phyloP scores from a whole-genome alignment of 2,888 invertebrate genomes.

The Fragum whitleyi region DNA sequence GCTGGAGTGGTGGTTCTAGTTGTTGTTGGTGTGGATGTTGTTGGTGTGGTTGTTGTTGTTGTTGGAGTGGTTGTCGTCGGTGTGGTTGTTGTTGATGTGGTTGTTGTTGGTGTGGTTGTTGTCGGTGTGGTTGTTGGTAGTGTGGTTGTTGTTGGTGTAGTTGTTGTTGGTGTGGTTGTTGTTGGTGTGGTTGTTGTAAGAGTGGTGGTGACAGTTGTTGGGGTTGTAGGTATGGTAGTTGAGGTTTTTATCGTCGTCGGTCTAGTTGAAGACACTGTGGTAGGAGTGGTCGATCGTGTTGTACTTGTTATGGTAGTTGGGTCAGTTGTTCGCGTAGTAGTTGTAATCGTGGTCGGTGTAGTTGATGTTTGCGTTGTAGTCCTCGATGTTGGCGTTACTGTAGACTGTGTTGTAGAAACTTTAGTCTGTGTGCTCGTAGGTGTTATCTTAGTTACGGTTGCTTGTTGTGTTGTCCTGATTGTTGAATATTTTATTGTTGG shows the following conservation, averaged over 20 bases:
- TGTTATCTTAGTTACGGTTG: not conserved
- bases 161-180: not conserved
- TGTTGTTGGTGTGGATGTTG: not conserved
- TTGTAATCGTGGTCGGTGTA: not conserved
- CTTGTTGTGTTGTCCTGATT: not conserved
- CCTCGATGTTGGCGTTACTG: not conserved
- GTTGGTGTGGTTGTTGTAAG: not conserved
- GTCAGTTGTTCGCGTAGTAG: not conserved
- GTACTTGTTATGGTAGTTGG: not conserved
- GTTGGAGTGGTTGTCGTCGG: not conserved
- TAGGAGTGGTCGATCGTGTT: not conserved
- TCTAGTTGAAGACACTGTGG: not conserved
- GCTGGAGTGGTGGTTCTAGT: not conserved
- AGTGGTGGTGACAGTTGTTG: not conserved
- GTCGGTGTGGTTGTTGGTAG: not conserved
- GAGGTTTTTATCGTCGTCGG: not conserved
- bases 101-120: not conserved
- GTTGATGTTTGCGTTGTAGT: not conserved
- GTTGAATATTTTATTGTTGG: not conserved
- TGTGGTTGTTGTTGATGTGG: not conserved
- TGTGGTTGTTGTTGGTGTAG: not conserved
- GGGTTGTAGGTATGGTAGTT: not conserved
- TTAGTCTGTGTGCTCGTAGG: not conserved
- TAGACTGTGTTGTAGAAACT: not conserved
- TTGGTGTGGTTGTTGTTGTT: not conserved